Evolutionary conservation across 2,888 invertebrate species (phyloP).

Genomic region (Carabus problematicus): DNA sequence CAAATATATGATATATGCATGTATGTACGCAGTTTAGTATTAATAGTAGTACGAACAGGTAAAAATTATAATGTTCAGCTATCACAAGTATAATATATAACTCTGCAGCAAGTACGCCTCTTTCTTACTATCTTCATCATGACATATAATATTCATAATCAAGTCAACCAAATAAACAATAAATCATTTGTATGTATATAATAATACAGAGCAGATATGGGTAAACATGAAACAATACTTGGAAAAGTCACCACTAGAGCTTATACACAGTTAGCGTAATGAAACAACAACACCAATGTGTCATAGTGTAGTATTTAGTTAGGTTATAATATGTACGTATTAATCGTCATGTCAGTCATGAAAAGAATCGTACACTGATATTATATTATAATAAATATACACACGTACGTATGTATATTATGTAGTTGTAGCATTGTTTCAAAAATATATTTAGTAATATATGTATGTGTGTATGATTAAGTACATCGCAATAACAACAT

Average conservation of each 20-base stretch:
- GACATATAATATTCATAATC: background rate
- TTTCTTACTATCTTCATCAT: background rate
- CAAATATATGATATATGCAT: constrained; percentile 48
- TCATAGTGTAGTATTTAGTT: no score
- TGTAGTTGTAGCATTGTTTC: background rate
- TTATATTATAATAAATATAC: constrained; percentile 6
- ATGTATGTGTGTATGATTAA: background rate
- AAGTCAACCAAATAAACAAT: background rate
- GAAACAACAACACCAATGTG: constrained; percentile 21
- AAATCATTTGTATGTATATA: background rate
- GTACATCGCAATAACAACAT: no score
- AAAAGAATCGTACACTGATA: constrained; percentile 35
- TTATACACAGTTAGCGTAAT: constrained; percentile 30
- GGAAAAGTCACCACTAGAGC: constrained; percentile 33
- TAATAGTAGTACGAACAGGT: constrained; percentile 46
- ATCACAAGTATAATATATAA: constrained; percentile 55
- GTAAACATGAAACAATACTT: constrained; percentile 23
- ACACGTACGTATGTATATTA: no score
- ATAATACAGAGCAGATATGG: background rate
- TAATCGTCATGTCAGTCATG: constrained; percentile 28
- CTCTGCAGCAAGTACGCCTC: constrained; percentile 46
- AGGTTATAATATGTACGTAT: constrained; percentile 30
- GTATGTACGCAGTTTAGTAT: constrained; percentile 26
- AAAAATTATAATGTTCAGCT: constrained; percentile 55
- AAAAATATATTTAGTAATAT: constrained; percentile 41